Evolutionary conservation across 35 echinoderm and acorn worm species (phyloP).

Genomic region (Patiria miniata): DNA sequence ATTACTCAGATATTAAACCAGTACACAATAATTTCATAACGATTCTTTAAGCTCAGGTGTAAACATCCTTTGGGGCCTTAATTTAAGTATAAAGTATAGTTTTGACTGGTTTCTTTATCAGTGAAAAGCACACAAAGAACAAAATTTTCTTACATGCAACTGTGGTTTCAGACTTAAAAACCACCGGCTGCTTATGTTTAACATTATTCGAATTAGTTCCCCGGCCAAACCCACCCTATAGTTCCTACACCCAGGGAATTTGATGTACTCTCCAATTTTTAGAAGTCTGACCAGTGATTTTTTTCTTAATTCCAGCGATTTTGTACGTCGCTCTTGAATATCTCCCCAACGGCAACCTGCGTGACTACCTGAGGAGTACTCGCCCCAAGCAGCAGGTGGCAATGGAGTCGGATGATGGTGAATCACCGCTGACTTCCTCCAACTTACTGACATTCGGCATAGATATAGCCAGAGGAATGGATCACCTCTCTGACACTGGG

Average conservation of each 20-base stretch:
- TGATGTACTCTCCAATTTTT: too few species aligned
- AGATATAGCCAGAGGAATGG: conserved; percentile 48
- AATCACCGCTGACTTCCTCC: background rate
- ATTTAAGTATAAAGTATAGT: background rate
- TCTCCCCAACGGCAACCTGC: conserved; percentile 40
- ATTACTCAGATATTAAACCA: too few species aligned
- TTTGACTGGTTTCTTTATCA: background rate
- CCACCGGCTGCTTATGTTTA: too few species aligned
- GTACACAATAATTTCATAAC: too few species aligned
- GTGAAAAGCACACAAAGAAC: background rate
- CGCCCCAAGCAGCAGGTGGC: conserved; percentile 1
- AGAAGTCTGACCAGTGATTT: too few species aligned
- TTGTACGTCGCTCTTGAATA: conserved; percentile 49
- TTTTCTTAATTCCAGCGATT: background rate
- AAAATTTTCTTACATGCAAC: too few species aligned
- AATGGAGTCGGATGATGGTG: background rate
- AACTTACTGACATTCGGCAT: conserved; percentile 41
- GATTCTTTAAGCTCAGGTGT: background rate
- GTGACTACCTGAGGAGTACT: conserved; percentile 27
- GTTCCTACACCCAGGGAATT: too few species aligned
- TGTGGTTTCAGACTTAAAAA: too few species aligned
- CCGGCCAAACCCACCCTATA: too few species aligned
- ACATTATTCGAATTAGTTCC: too few species aligned
- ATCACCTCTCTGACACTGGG: conserved; percentile 32
- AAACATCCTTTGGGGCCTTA: background rate